A percentile compares a stretch with the other conserved stretches of the same genome.
These are phyloP conservation scores for Glaucomys volans DNA, from an alignment of 2,113 vertebrate species.

Conservation along the genomic window DNA sequence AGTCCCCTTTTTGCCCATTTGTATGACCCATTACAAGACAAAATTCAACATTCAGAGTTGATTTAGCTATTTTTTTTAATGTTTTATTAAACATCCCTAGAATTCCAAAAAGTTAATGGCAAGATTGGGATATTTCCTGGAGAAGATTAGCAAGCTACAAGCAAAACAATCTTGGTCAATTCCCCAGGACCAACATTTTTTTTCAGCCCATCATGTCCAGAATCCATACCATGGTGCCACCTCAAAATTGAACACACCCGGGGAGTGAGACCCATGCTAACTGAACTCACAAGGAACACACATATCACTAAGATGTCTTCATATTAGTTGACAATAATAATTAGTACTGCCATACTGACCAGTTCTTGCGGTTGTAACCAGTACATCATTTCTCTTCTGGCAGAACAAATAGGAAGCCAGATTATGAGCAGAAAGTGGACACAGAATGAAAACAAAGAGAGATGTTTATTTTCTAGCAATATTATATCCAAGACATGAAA, in stretches of 20 bases:
- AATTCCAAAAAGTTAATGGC: conserved; percentile 55
- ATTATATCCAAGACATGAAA: background rate
- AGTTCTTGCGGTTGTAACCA: background rate
- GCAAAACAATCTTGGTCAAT: conserved; percentile 44
- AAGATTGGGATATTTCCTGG: conserved; percentile 11
- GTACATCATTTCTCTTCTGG: background rate
- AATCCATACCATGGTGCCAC: conserved; percentile 33
- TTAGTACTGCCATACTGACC: background rate
- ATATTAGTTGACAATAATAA: conserved; percentile 6
- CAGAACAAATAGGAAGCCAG: background rate
- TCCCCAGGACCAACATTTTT: background rate
- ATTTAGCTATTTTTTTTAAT: conserved; percentile 28
- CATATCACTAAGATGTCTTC: background rate
- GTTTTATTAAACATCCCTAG: conserved; percentile 40
- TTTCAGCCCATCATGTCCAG: background rate
- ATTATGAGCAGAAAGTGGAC: background rate
- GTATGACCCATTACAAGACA: background rate
- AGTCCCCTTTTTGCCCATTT: background rate
- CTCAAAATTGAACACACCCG: background rate
- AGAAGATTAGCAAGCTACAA: background rate
- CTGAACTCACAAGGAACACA: background rate
- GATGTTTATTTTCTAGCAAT: background rate
- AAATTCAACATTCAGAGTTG: background rate
- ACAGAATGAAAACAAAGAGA: background rate
- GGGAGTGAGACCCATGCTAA: background rate